phyloP scores from a whole-genome alignment of 2,113 vertebrate species.

The Equus przewalskii region DNA sequence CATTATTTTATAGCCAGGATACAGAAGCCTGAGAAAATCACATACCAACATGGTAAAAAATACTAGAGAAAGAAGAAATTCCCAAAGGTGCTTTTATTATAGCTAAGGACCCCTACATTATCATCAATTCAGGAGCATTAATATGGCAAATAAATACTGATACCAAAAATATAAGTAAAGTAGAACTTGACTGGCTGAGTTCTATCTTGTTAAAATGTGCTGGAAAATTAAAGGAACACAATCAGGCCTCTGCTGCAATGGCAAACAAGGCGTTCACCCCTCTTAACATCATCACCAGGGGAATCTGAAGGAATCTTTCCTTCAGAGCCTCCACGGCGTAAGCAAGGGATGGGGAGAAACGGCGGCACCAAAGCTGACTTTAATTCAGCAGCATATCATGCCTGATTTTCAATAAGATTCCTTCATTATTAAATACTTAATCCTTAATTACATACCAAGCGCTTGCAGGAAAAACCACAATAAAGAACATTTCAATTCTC shows the following conservation, averaged over 20 bases:
- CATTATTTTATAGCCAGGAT: conserved; percentile 98
- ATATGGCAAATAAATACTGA: background rate
- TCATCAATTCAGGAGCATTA: background rate
- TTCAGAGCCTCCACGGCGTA: background rate
- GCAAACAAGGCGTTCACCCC: background rate
- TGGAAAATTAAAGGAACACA: background rate
- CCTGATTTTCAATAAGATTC: background rate
- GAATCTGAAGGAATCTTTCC: background rate
- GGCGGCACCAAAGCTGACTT: background rate
- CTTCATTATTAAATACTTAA: background rate
- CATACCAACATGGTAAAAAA: background rate
- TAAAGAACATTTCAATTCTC: background rate
- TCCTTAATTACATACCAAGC: background rate
- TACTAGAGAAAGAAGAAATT: background rate
- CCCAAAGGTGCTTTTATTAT: background rate
- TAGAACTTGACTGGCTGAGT: background rate
- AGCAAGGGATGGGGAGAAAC: background rate
- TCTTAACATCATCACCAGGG: background rate
- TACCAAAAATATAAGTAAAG: background rate
- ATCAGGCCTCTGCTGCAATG: background rate
- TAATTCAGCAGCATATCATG: background rate
- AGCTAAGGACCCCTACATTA: accelerated
- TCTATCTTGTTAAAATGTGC: background rate
- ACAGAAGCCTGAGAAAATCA: conserved; percentile 91
- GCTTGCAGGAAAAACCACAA: background rate